These are phyloP conservation scores for Melanotus villosus DNA, from an alignment of 2,888 invertebrate genomes.

Conservation along the genomic window DNA sequence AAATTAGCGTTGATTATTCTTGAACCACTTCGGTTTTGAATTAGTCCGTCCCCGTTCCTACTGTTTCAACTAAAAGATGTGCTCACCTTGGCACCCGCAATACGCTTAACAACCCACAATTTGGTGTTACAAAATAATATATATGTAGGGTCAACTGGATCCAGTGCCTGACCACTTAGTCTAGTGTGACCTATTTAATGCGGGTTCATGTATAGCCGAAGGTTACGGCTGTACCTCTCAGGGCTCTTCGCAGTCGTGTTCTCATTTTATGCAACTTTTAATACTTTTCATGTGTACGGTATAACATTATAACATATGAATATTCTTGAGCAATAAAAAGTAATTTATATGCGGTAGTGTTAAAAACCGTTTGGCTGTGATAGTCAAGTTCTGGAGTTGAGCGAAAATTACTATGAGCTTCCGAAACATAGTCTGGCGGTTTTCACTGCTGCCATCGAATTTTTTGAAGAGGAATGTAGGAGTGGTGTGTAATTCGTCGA, in stretches of 20 bases:
- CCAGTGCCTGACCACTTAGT: slow-evolving; percentile 19
- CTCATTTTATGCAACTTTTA: not conserved
- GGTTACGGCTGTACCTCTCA: slow-evolving; percentile 16
- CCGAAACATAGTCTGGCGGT: slow-evolving; percentile 1
- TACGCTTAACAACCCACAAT: slow-evolving; percentile 1
- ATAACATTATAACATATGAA: not conserved
- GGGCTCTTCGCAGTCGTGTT: slow-evolving; percentile 1
- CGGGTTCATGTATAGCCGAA: slow-evolving; percentile 21
- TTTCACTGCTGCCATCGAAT: slow-evolving; percentile 13
- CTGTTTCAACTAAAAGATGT: not conserved
- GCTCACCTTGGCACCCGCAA: slow-evolving; percentile 1
- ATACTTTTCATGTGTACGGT: not conserved
- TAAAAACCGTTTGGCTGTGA: slow-evolving; percentile 2
- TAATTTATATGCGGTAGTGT: slow-evolving; percentile 4
- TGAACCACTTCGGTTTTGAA: not conserved
- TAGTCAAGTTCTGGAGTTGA: not conserved
- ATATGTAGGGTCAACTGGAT: slow-evolving; percentile 26
- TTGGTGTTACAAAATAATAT: slow-evolving; percentile 16
- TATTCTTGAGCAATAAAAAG: slow-evolving; percentile 11
- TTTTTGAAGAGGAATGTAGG: slow-evolving; percentile 49
- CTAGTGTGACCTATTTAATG: slow-evolving; percentile 33
- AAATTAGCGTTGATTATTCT: not conserved
- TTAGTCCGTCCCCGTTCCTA: not conserved
- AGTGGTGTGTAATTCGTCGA: slow-evolving; percentile 50
- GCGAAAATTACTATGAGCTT: not conserved